phyloP scores from a whole-genome alignment of 2,888 invertebrate genomes.

The Iphiclides podalirius region DNA sequence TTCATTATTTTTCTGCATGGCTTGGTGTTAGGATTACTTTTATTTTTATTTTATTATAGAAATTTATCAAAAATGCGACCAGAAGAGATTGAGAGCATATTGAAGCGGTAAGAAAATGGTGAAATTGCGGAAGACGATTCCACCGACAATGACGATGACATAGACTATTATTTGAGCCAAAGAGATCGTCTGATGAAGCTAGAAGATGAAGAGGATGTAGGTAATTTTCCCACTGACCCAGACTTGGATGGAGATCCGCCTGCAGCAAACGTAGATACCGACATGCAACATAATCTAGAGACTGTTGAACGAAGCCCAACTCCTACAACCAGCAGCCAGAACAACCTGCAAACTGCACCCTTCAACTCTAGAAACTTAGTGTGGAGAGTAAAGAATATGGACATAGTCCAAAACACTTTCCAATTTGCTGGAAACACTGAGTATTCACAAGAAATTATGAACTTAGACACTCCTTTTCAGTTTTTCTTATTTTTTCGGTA shows the following conservation, averaged over 20 bases:
- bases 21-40: constrained; percentile 26
- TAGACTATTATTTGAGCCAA: constrained; percentile 38
- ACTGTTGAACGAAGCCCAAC: constrained; percentile 38
- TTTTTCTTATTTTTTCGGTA: constrained; percentile 39
- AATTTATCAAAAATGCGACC: constrained; percentile 38
- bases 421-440: constrained; percentile 35
- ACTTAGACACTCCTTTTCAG: constrained; percentile 38
- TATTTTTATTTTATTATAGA: constrained; percentile 34
- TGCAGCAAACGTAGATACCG: constrained; percentile 32
- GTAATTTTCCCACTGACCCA: constrained; percentile 36
- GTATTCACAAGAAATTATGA: constrained; percentile 38
- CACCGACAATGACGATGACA: constrained; percentile 38
- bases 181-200: constrained; percentile 38
- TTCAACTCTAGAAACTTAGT: constrained; percentile 38
- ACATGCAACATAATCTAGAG: constrained; percentile 38
- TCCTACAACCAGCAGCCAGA: constrained; percentile 35
- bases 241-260: constrained; percentile 34
- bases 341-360: constrained; percentile 39
- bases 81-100: constrained; percentile 38
- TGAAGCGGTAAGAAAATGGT: constrained; percentile 35
- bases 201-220: constrained; percentile 38
- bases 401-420: constrained; percentile 37
- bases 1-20: constrained; percentile 35
- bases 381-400: constrained; percentile 42
- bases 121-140: constrained; percentile 40